Base-by-base conservation (phyloP, 2,113 vertebrate genomes). In the Hiodon tergisus region DNA sequence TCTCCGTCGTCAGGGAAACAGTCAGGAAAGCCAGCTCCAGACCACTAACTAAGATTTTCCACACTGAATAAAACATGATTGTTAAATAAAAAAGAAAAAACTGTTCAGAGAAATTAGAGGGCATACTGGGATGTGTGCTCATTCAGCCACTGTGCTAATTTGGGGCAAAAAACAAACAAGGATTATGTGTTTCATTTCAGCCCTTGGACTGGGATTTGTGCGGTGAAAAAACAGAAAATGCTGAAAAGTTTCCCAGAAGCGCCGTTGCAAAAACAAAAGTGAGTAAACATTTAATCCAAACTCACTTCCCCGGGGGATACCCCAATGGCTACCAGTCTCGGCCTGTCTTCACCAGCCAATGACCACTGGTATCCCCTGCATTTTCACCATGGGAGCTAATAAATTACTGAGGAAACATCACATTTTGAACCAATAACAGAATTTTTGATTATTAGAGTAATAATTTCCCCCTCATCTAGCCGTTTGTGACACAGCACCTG, bases 1-100 rank as follows among this genome's bases (percentile, higher is more conserved):
- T 83, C 80, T 84, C 78, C 82, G 87, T 88, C 83, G 85, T 86
- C 88, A 84, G 81, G 82, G 88, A 86, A 91, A 90, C 78, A 77
- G 71, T 50, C 73, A 79, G 80, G 84, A 84, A 81, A 81, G 73
- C 67, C 74, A 86, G 78, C 81, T 78, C 77, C 54, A 80, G 77
- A 76, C 82, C 85, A 87, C 85, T 81, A 86, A 78, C 73, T 67
- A 74, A 85, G 79, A 86, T 85, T 87, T 90, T 87, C 86, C 86
- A 83, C 77, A 76, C 68, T 74, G 53, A 77, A 73, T 73, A 78
- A 82, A 84, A 77, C 67, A 53, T 81, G 78, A 81, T 63, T 73
- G 68, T 48, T 66, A 70, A 73, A 63, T 61, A 60, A 63, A 63
- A 46, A 31, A 69, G n/a, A 51, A 13, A 53, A 48, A 74, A 66